A percentile compares a stretch with the other conserved stretches of the same genome.
Evolutionary conservation across 2,888 invertebrate species (phyloP).

Genomic region (Oxycera nigricornis): DNA sequence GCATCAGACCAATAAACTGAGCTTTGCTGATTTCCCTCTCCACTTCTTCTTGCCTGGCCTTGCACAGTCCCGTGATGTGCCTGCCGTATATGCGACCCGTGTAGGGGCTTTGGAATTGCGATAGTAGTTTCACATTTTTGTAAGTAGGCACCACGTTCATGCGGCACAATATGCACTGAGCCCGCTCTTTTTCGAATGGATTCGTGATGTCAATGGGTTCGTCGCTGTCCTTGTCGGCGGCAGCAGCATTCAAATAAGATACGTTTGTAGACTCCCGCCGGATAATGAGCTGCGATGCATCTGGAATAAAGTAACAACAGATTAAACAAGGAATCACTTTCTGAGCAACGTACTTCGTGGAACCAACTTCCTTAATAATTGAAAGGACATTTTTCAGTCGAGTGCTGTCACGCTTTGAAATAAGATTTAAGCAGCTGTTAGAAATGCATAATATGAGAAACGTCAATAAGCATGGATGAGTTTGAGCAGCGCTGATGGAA

Average conservation of each 20-base stretch:
- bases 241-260: too few relatives aligned
- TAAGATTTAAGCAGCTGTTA: too few relatives aligned
- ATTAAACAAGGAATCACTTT: not conserved
- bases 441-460: too few relatives aligned
- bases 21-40: constrained; percentile 78
- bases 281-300: not conserved
- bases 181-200: constrained; percentile 79
- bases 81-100: constrained; percentile 92
- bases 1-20: constrained; percentile 83
- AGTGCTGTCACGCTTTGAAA: too few relatives aligned
- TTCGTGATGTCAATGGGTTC: constrained; percentile 70
- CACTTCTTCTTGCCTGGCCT: constrained; percentile 76
- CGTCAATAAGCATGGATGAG: too few relatives aligned
- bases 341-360: not conserved
- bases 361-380: not conserved
- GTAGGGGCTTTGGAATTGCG: constrained; percentile 95
- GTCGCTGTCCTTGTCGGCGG: constrained; percentile 48
- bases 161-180: constrained; percentile 83
- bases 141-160: constrained; percentile 83
- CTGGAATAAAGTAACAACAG: not conserved
- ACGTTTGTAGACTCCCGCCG: constrained; percentile 4
- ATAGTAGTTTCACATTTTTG: constrained; percentile 89
- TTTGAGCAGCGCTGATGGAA: too few relatives aligned
- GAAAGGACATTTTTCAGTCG: constrained; percentile 30
- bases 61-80: constrained; percentile 93